Percentiles rank a stretch among this genome's conserved stretches.
phyloP scores from a whole-genome alignment of 2,888 invertebrate species.

The Odontothrips loti region DNA sequence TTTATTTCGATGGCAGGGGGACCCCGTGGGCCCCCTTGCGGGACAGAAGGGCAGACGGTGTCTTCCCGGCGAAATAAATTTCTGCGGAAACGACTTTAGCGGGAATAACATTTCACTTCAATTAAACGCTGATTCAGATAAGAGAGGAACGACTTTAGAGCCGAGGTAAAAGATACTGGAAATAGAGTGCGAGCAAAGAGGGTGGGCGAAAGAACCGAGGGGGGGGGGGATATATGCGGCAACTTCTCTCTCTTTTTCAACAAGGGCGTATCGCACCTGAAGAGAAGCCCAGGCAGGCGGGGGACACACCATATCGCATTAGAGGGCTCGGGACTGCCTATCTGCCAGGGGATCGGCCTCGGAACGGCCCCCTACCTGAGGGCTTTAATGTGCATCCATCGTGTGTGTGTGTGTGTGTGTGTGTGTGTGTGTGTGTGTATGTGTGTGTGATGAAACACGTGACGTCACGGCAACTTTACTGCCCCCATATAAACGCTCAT shows the following conservation, averaged over 20 bases:
- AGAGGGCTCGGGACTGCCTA: too few species aligned
- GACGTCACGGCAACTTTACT: neutral
- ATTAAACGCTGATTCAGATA: constrained; percentile 21
- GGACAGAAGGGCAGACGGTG: neutral
- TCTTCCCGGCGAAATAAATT: neutral
- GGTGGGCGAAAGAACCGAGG: neutral
- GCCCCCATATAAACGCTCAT: neutral
- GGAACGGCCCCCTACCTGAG: too few species aligned
- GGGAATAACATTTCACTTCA: constrained; percentile 23
- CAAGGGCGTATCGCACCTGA: too few species aligned
- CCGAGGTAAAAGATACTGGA: neutral
- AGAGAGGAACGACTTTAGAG: neutral
- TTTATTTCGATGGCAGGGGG: neutral
- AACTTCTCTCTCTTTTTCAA: too few species aligned
- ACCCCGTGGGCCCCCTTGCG: too few species aligned
- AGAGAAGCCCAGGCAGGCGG: too few species aligned
- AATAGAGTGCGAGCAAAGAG: neutral
- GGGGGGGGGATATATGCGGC: neutral
- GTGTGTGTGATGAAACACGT: neutral
- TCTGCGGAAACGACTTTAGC: neutral
- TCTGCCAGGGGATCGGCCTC: too few species aligned
- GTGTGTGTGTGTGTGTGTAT: too few species aligned
- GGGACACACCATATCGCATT: too few species aligned
- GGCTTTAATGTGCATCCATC: too few species aligned
- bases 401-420: too few species aligned